These are phyloP conservation scores for Peribatodes rhomboidaria DNA, from an alignment of 2,888 invertebrate species.

Conservation along the genomic window DNA sequence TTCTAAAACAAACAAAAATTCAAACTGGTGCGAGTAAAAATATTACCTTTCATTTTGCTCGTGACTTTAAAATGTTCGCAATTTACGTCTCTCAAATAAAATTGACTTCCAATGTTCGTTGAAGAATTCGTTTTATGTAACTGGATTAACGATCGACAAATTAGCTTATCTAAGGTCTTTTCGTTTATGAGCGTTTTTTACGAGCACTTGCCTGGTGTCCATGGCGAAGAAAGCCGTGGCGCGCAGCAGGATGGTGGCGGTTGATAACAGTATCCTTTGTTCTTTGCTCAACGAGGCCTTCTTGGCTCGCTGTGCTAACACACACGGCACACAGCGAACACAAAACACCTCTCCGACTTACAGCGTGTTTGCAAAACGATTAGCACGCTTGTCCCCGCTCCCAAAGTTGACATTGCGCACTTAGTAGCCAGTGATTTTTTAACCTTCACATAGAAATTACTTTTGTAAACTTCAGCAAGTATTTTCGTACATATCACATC, in stretches of 20 bases:
- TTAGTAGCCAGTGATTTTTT: constrained; percentile 71
- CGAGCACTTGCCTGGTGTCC: constrained; percentile 69
- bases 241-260: constrained; percentile 54
- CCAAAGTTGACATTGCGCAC: constrained; percentile 83
- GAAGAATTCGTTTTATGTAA: constrained; percentile 28
- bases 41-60: background rate
- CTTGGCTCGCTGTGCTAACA: constrained; percentile 74
- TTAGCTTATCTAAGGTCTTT: constrained; percentile 41
- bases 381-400: constrained; percentile 77
- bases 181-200: constrained; percentile 44
- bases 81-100: constrained; percentile 1
- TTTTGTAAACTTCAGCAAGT: constrained; percentile 64
- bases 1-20: background rate
- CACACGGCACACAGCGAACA: constrained; percentile 67
- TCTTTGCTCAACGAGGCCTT: constrained; percentile 66
- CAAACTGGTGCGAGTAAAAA: background rate
- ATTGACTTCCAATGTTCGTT: constrained; percentile 13
- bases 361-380: constrained; percentile 80
- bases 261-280: constrained; percentile 67
- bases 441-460: constrained; percentile 76
- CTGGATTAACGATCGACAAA: constrained; percentile 39
- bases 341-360: constrained; percentile 69
- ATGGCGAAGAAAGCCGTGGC: constrained; percentile 63
- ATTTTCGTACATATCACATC: constrained; percentile 61
- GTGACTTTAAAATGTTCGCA: background rate